Conservation (phyloP, 2,113 vertebrate genomes). For the Tichodroma muraria region DNA sequence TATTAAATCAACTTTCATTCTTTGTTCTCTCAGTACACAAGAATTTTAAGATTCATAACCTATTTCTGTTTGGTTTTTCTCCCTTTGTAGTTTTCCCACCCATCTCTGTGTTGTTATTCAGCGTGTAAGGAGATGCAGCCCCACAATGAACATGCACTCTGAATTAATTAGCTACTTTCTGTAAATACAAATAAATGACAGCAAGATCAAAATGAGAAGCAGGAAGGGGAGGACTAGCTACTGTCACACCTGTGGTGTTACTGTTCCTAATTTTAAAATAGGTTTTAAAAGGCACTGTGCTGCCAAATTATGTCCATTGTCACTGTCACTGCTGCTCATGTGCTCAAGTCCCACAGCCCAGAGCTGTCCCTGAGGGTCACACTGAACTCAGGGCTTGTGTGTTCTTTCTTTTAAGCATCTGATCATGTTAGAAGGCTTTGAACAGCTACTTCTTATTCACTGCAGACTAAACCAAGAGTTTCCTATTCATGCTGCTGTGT, state of each 20-base stretch:
- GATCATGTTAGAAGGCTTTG: rapidly evolving
- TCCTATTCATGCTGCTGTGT: not conserved
- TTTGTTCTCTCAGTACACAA: constrained; percentile 17
- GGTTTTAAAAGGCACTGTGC: not conserved
- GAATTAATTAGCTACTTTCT: constrained; percentile 9
- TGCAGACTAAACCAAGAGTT: not conserved
- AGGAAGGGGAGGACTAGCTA: not conserved
- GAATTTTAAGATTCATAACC: constrained; percentile 27
- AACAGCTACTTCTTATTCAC: not conserved
- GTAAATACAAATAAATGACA: constrained; percentile 4
- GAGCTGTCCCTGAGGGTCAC: not conserved
- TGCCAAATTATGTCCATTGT: rapidly evolving
- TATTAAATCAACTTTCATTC: constrained; percentile 32
- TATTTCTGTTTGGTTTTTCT: constrained; percentile 29
- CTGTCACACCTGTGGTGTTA: not conserved
- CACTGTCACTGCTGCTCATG: not conserved
- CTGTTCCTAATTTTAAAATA: not conserved
- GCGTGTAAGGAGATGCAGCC: not conserved
- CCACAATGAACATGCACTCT: not conserved
- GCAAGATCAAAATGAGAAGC: not conserved
- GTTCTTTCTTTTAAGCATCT: not conserved
- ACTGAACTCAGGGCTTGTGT: not conserved
- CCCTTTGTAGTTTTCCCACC: not conserved
- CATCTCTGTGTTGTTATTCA: not conserved
- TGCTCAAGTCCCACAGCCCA: not conserved